Percentiles rank a stretch among this genome's conserved stretches.
These are phyloP conservation scores for Myopa tessellatipennis DNA, from an alignment of 2,888 invertebrate genomes.

Conservation along the genomic window DNA sequence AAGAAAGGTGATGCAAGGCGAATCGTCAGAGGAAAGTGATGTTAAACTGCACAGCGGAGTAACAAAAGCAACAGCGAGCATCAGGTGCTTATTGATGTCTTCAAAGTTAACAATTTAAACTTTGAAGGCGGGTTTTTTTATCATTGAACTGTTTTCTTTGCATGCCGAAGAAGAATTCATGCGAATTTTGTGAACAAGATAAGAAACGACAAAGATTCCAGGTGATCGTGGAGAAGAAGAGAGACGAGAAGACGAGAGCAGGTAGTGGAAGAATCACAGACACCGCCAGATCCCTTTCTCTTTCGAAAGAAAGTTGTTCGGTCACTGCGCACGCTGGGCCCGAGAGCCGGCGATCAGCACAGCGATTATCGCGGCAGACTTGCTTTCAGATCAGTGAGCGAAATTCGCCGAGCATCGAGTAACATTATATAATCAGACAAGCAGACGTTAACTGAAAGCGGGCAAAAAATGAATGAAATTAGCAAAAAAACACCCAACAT, in stretches of 20 bases:
- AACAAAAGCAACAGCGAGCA: too few species aligned
- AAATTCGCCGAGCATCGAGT: background rate
- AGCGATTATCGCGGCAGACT: background rate
- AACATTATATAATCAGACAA: background rate
- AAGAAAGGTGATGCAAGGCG: background rate
- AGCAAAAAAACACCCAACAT: too few species aligned
- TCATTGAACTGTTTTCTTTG: background rate
- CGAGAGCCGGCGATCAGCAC: background rate
- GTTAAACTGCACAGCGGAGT: background rate
- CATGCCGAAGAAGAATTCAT: background rate
- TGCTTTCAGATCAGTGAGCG: background rate
- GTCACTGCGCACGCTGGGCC: background rate
- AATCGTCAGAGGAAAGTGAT: conserved; percentile 3
- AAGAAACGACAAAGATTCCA: too few species aligned
- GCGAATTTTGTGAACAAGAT: background rate
- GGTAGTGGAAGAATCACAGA: background rate
- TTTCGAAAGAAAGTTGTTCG: conserved; percentile 44
- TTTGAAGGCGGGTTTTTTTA: background rate
- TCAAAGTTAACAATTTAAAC: background rate
- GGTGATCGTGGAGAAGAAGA: background rate
- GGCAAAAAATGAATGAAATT: background rate
- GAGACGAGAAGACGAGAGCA: background rate
- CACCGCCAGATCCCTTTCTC: conserved; percentile 39
- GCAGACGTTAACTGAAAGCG: too few species aligned
- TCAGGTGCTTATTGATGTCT: background rate